Conservation (phyloP, 2,113 vertebrate species). For the Pollimyrus isidori region DNA sequence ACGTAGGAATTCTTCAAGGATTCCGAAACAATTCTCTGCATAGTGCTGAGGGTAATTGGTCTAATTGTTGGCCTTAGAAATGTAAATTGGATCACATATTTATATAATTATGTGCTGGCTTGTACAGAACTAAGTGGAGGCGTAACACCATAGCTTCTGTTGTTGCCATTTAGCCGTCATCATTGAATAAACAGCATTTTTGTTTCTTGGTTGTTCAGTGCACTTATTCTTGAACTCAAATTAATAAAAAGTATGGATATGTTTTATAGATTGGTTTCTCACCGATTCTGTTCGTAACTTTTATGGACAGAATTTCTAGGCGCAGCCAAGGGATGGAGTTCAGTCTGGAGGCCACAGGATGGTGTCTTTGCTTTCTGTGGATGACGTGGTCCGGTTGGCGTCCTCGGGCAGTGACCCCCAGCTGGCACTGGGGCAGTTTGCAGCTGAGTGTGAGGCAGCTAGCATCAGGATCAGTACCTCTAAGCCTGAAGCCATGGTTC, state of each 20-base stretch:
- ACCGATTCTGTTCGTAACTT: no score
- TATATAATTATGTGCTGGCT: background rate
- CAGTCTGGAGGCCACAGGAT: no score
- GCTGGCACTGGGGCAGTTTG: no score
- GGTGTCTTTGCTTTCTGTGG: no score
- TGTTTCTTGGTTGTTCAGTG: background rate
- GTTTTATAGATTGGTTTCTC: background rate
- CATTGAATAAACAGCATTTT: background rate
- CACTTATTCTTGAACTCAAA: background rate
- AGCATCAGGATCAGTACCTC: no score
- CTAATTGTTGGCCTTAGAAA: background rate
- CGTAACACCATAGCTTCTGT: background rate
- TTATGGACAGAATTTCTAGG: no score
- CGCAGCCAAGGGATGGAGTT: no score
- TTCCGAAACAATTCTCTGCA: background rate
- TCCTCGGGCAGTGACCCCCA: no score
- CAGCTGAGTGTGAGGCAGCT: no score
- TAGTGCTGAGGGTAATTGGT: background rate
- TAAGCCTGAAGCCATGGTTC: no score
- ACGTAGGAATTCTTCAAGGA: background rate
- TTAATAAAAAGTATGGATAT: background rate
- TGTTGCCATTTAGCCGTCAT: background rate
- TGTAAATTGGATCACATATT: background rate
- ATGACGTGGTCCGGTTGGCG: no score
- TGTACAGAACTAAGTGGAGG: background rate